Evolutionary conservation across 2,888 invertebrate species (phyloP).

Genomic region (Sesia bembeciformis): DNA sequence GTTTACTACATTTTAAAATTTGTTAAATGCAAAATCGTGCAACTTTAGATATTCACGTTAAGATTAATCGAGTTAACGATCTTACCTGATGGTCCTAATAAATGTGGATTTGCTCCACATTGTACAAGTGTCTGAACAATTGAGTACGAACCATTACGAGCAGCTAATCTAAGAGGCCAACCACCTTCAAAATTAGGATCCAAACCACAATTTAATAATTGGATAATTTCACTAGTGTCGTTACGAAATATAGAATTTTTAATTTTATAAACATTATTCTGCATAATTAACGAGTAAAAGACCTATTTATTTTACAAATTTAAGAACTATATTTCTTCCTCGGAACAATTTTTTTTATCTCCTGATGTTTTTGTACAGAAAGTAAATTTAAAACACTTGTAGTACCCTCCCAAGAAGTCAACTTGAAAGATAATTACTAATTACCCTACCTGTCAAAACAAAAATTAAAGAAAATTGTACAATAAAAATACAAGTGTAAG

Average conservation of each 20-base stretch:
- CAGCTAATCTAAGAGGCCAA: constrained; percentile 60
- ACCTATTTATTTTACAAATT: not conserved
- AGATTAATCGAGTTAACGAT: not conserved
- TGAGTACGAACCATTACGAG: constrained; percentile 40
- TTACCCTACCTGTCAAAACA: too few relatives aligned
- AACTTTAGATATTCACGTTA: too few relatives aligned
- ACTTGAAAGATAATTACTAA: too few relatives aligned
- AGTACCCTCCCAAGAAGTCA: too few relatives aligned
- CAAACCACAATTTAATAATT: constrained; percentile 40
- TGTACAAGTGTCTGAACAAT: constrained; percentile 47
- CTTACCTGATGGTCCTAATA: constrained; percentile 54
- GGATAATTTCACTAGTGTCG: constrained; percentile 32
- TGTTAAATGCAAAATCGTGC: too few relatives aligned
- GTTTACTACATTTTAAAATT: not conserved
- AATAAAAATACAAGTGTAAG: too few relatives aligned
- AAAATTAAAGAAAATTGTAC: too few relatives aligned
- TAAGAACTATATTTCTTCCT: not conserved
- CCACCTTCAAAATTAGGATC: constrained; percentile 58
- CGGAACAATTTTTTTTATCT: not conserved
- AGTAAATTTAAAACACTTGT: not conserved
- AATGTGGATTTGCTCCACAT: constrained; percentile 58
- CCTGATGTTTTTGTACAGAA: not conserved
- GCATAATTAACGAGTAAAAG: constrained; percentile 20
- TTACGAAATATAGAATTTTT: constrained; percentile 36
- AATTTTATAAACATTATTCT: constrained; percentile 25